phyloP scores from a whole-genome alignment of 2,797 vertebrate genomes.

The Tapera naevia region DNA sequence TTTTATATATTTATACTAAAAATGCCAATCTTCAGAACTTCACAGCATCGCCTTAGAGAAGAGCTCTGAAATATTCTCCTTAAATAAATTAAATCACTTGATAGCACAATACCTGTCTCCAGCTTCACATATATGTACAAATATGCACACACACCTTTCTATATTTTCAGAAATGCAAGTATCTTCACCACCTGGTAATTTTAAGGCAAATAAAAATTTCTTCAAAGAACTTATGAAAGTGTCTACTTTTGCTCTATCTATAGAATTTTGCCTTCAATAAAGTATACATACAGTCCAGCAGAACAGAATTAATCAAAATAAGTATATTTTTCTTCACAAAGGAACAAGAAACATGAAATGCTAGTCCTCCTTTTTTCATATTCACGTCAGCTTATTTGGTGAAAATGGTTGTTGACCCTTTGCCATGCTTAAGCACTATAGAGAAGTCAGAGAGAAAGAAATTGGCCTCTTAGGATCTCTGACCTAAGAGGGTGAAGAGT shows the following conservation, averaged over 20 bases:
- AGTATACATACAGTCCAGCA: not conserved
- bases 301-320: not conserved
- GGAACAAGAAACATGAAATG: not conserved
- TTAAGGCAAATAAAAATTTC: not conserved
- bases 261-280: not conserved
- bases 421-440: not conserved
- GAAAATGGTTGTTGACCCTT: not conserved
- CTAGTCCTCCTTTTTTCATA: not conserved
- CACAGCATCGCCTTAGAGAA: not conserved
- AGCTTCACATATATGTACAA: not conserved
- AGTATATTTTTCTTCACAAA: not conserved
- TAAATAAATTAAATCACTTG: not conserved
- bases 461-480: not conserved
- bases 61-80: not conserved
- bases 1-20: not conserved
- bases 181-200: not conserved
- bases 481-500: not conserved
- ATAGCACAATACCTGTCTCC: not conserved
- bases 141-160: accelerated
- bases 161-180: not conserved
- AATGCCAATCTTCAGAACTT: not conserved
- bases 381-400: not conserved
- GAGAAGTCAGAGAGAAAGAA: not conserved
- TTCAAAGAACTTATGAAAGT: not conserved
- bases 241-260: not conserved